Conservation (phyloP, 2,888 invertebrate species). For the Cheilosia grossa region DNA sequence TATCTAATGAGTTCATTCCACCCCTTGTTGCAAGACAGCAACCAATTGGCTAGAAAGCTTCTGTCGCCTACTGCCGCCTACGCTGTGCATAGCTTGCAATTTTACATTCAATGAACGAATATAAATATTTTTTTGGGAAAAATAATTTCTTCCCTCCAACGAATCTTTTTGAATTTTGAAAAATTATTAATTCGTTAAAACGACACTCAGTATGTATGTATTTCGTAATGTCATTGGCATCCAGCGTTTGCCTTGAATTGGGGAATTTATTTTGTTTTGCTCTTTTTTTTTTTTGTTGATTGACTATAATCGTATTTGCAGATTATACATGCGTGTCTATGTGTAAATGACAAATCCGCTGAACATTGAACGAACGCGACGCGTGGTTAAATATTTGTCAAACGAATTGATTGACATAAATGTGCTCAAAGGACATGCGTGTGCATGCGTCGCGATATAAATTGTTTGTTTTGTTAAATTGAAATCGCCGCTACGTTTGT, state of each 20-base stretch:
- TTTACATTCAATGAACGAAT: constrained; percentile 22
- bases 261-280: not conserved
- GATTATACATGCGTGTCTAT: constrained; percentile 9
- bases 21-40: constrained; percentile 62
- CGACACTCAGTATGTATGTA: not conserved
- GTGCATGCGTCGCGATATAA: constrained; percentile 27
- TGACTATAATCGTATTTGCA: not conserved
- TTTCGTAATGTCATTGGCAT: constrained; percentile 39
- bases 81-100: constrained; percentile 27
- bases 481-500: constrained; percentile 35
- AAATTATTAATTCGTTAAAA: constrained; percentile 8
- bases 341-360: constrained; percentile 5
- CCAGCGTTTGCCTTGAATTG: constrained; percentile 18
- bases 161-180: not conserved
- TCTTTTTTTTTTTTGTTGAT: not conserved
- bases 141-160: not conserved
- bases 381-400: constrained; percentile 65
- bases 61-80: constrained; percentile 31
- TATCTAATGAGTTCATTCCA: constrained; percentile 69
- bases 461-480: constrained; percentile 65
- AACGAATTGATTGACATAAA: constrained; percentile 66
- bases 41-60: constrained; percentile 26
- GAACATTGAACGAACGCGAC: not conserved
- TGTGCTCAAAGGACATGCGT: constrained; percentile 48
- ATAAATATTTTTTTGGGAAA: not conserved